These are phyloP conservation scores for Heterodera filipjevi DNA, from an alignment of 2,888 invertebrate species.

Conservation along the genomic window DNA sequence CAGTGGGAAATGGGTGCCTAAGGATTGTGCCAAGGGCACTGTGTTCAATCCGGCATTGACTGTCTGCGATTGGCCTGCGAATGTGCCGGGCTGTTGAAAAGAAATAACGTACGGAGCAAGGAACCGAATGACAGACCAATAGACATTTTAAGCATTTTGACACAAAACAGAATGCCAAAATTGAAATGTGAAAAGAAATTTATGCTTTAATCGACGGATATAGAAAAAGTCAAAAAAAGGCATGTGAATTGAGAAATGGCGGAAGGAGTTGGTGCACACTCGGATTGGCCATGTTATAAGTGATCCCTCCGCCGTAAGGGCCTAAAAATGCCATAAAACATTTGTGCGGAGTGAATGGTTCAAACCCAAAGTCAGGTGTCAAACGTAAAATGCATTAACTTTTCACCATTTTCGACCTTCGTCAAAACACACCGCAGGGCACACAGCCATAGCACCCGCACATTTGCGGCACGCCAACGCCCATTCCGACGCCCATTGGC, in stretches of 20 bases:
- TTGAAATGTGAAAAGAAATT: background rate
- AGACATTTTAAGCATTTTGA: background rate
- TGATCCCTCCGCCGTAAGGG: background rate
- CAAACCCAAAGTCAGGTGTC: background rate
- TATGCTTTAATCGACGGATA: background rate
- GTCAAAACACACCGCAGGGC: slow-evolving; percentile 8
- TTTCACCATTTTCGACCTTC: slow-evolving; percentile 2
- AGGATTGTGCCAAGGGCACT: slow-evolving; percentile 36
- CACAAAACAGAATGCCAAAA: background rate
- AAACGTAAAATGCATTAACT: background rate
- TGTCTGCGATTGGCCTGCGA: slow-evolving; percentile 44
- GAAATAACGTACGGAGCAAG: background rate
- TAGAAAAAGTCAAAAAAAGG: background rate
- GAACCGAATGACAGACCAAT: background rate
- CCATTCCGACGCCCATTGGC: background rate
- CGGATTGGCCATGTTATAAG: background rate
- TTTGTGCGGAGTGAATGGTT: background rate
- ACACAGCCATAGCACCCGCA: background rate
- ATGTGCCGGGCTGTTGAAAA: slow-evolving; percentile 43
- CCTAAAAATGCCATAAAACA: background rate
- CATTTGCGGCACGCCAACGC: background rate
- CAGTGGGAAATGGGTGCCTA: slow-evolving; percentile 40
- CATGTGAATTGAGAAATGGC: background rate
- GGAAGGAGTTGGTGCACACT: background rate
- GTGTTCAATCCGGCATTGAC: slow-evolving; percentile 40